Conservation (phyloP, 2,797 vertebrate species). For the Myotis myotis region DNA sequence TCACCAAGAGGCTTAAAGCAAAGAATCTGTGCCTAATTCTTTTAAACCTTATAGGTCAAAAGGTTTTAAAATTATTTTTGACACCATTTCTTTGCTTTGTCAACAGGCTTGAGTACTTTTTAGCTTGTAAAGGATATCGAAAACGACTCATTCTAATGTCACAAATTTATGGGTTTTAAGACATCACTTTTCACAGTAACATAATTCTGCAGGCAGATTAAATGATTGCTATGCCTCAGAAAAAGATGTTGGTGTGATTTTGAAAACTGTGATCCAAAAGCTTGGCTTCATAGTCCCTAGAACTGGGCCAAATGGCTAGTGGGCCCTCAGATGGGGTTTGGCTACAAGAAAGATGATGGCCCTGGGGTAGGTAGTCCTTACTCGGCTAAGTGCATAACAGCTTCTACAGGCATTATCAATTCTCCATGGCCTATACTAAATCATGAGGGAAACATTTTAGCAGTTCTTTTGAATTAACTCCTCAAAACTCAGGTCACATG, state of each 20-base stretch:
- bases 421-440: neutral
- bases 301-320: neutral
- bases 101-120: conserved; percentile 90
- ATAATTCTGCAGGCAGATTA: conserved; percentile 67
- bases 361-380: neutral
- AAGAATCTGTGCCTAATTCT: conserved; percentile 94
- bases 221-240: conserved; percentile 31
- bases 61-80: conserved; percentile 95
- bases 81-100: conserved; percentile 92
- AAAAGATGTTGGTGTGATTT: conserved; percentile 55
- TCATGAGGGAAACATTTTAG: neutral
- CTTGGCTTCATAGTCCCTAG: neutral
- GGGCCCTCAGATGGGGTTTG: neutral
- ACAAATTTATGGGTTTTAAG: conserved; percentile 80
- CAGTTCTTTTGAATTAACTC: neutral
- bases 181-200: conserved; percentile 72
- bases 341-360: neutral
- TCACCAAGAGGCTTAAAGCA: conserved; percentile 95
- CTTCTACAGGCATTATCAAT: neutral
- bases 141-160: conserved; percentile 80
- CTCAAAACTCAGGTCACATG: neutral
- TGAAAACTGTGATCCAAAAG: conserved; percentile 45
- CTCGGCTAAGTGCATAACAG: neutral
- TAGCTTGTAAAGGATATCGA: conserved; percentile 86
- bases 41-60: conserved; percentile 95